Evolutionary conservation across 2,113 vertebrate genomes (phyloP).

Genomic region (Tautogolabrus adspersus): DNA sequence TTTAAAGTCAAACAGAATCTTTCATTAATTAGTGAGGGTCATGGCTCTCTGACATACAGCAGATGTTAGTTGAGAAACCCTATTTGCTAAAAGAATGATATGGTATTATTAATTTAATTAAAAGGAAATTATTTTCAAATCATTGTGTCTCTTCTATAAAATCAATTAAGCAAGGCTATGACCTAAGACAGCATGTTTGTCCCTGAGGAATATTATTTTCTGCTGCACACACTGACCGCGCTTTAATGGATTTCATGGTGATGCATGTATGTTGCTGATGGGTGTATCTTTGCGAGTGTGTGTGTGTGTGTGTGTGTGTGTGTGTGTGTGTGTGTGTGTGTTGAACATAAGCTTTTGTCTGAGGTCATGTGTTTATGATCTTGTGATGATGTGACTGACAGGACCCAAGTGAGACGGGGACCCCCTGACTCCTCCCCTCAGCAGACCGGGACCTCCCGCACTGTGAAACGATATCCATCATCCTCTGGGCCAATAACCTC

Average conservation of each 20-base stretch:
- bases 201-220: constrained; percentile 46
- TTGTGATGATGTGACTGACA: constrained; percentile 77
- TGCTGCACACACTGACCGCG: constrained; percentile 24
- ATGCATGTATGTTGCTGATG: constrained; percentile 37
- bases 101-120: constrained; percentile 62
- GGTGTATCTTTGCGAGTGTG: constrained; percentile 27
- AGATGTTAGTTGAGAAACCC: constrained; percentile 63
- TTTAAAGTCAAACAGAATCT: constrained; percentile 58
- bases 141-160: constrained; percentile 61
- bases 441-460: constrained; percentile 86
- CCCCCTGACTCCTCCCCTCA: constrained; percentile 82
- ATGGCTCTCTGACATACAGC: constrained; percentile 44
- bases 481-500: constrained; percentile 87
- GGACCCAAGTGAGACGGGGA: constrained; percentile 86
- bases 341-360: constrained; percentile 41
- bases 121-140: constrained; percentile 65
- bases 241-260: constrained; percentile 65
- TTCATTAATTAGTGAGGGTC: constrained; percentile 54
- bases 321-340: constrained; percentile 35
- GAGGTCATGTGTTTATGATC: constrained; percentile 70
- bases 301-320: constrained; percentile 1
- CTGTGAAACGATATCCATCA: constrained; percentile 89
- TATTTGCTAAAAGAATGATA: constrained; percentile 52
- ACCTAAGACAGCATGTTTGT: constrained; percentile 60
- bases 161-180: constrained; percentile 64